Percentiles rank a stretch among this genome's conserved stretches.
phyloP scores from a whole-genome alignment of 2,797 vertebrate species.

The Sebastes cheni region DNA sequence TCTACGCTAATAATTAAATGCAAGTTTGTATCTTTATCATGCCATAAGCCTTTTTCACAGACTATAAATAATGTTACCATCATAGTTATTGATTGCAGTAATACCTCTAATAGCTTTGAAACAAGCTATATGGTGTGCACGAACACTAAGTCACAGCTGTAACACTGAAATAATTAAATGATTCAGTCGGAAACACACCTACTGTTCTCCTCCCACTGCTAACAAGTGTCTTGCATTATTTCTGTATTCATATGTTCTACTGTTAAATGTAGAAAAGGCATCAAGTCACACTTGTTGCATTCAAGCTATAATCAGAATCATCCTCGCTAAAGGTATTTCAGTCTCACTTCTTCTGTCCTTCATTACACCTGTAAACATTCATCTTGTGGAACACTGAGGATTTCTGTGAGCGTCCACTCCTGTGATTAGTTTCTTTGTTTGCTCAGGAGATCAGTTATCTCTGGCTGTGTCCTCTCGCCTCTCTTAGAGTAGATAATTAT shows the following conservation, averaged over 20 bases:
- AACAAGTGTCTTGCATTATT: neutral
- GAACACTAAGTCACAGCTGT: neutral
- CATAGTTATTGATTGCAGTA: neutral
- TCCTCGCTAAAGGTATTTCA: constrained; percentile 1
- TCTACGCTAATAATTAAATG: neutral
- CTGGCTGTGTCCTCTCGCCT: neutral
- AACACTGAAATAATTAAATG: neutral
- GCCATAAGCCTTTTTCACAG: fast-evolving
- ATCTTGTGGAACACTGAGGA: neutral
- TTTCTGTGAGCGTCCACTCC: neutral
- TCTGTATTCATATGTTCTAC: neutral
- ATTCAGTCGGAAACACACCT: constrained; percentile 29
- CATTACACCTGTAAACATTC: neutral
- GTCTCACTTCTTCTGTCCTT: neutral
- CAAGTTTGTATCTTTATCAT: neutral
- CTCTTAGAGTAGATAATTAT: neutral
- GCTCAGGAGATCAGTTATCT: neutral
- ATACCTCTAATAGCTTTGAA: neutral
- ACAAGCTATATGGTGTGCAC: neutral
- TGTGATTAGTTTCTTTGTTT: neutral
- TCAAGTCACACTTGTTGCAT: neutral
- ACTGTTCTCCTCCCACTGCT: neutral
- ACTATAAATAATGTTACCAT: neutral
- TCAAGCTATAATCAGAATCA: neutral
- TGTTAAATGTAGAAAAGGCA: neutral